Base-by-base conservation (phyloP, 2,888 invertebrate genomes). In the Tubulanus polymorphus region DNA sequence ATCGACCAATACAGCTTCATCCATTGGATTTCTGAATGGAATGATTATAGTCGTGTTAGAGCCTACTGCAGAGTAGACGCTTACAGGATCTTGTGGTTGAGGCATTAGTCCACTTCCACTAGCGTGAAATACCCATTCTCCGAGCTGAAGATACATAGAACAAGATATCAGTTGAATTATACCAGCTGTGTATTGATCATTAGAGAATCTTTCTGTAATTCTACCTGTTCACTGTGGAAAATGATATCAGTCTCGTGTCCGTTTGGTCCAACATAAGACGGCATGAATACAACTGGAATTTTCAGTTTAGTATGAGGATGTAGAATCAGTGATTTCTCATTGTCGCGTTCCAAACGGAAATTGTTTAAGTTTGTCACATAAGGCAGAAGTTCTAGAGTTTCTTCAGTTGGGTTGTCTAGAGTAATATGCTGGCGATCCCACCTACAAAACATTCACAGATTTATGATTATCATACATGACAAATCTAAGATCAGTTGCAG, bases 1-100 rank as follows among this genome's bases (percentile, higher is more conserved):
- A 49, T 71, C 68, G 30, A 73, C 72, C 6, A 71, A 30, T 12
- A 79, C 72, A 30, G 73, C 60, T 29, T 69, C 62, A 60, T 79
- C 75, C 56, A 74, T 67, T 37, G 79, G 78, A 64, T 79, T 79
- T 47, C 72, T 64, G 68, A 79, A 79, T 25, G 78, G 75, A 26
- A 79, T 75, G 59, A 78, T 75, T 46, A 78, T 64, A 30, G 75
- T 79, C 37, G 72, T 68, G 63, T 70, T 77, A 51, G 73, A 66
- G 32, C 74, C 75, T 1, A 71, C 72, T 20, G 66, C 63, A 5
- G 76, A 68, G 54, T 66, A 70, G 15, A 77, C 69, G 54, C 69
- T 69, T 55, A 78, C 71, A 2, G 75, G 69, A 37, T 73, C 73
- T 63, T 75, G 74, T 29, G 76, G 70, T 54, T 70, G 66, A 25